Conservation (phyloP, 2,797 vertebrate species). For the Sebastes hubbsi region DNA sequence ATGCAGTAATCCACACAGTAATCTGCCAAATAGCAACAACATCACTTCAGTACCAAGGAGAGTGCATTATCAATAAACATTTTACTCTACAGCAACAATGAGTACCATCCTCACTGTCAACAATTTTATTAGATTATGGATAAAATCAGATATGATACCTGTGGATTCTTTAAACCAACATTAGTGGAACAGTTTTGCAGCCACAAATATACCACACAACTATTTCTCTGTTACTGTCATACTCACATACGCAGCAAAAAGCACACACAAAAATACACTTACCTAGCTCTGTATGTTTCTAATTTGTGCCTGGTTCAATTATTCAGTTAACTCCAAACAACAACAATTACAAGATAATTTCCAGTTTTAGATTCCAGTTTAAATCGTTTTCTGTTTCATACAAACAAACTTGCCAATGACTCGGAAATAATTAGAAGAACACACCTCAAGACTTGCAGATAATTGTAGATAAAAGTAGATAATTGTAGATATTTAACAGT, state of each 20-base stretch:
- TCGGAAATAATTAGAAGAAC: background rate
- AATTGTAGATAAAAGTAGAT: too few relatives aligned
- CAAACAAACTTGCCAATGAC: background rate
- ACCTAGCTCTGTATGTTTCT: background rate
- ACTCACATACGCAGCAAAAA: background rate
- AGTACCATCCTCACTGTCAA: background rate
- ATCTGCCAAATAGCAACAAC: background rate
- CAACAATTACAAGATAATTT: background rate
- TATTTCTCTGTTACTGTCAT: background rate
- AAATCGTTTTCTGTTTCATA: background rate
- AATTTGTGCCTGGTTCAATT: background rate
- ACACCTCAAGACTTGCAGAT: background rate
- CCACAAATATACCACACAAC: background rate
- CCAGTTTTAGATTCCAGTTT: background rate
- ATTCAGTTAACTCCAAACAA: background rate
- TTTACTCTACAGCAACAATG: background rate
- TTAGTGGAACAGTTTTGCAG: background rate
- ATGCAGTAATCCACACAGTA: background rate
- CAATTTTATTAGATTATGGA: background rate
- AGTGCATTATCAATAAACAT: background rate
- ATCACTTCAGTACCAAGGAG: conserved; percentile 10
- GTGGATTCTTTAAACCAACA: background rate
- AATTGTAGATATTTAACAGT: too few relatives aligned
- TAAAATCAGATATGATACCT: background rate
- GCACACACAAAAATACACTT: background rate